phyloP scores from a whole-genome alignment of 2,888 invertebrate species.

The Nephrotoma flavescens region DNA sequence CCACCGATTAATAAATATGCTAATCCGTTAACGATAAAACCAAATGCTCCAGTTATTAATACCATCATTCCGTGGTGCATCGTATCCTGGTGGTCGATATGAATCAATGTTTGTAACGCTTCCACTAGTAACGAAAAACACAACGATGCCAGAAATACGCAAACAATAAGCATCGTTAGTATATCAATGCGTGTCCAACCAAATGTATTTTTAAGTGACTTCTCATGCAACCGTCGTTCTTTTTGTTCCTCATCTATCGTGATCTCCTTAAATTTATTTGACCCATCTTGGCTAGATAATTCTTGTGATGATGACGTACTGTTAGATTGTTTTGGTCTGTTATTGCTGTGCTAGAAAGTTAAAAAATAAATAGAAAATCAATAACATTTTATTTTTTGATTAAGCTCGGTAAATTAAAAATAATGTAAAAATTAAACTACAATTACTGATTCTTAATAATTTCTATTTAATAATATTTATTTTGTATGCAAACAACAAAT shows the following conservation, averaged over 20 bases:
- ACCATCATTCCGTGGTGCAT: constrained; percentile 63
- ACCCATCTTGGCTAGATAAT: not conserved
- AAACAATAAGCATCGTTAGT: constrained; percentile 65
- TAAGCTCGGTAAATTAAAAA: too few species aligned
- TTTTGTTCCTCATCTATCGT: constrained; percentile 10
- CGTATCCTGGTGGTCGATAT: constrained; percentile 54
- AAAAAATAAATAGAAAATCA: not conserved
- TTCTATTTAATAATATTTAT: too few species aligned
- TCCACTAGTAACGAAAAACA: constrained; percentile 70
- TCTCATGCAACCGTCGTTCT: constrained; percentile 32
- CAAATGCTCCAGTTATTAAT: constrained; percentile 51
- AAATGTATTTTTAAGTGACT: constrained; percentile 67
- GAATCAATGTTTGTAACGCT: constrained; percentile 64
- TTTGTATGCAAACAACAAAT: too few species aligned
- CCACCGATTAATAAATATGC: constrained; percentile 72
- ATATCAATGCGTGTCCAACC: constrained; percentile 87
- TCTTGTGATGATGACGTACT: not conserved
- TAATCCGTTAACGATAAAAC: constrained; percentile 58
- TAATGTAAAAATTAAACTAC: too few species aligned
- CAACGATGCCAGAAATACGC: constrained; percentile 68
- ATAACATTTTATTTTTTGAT: not conserved
- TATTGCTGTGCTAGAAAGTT: constrained; percentile 12
- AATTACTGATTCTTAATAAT: too few species aligned
- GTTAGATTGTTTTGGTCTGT: not conserved
- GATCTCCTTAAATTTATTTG: not conserved